Base-by-base conservation (phyloP, 2,888 invertebrate species). In the Ellobium chinense region DNA sequence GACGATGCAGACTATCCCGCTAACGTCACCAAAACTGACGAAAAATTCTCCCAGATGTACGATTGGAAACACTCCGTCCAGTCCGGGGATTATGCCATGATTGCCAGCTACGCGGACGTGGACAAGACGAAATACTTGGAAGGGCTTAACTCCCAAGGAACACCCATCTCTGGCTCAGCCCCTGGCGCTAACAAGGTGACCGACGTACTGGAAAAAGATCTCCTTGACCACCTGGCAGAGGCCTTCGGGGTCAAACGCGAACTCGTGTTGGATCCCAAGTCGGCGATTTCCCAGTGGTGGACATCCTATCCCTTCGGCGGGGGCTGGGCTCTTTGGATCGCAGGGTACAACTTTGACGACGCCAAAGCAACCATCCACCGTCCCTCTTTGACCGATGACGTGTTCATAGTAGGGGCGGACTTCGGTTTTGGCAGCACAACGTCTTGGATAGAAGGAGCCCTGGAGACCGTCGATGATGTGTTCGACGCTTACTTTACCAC, bases 321-420 rank as follows among this genome's bases (percentile, higher is more conserved):
- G 21, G 76, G 54, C 14, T 66, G 65, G 66, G 36, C 34, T 7
- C n/a, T n/a, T 3, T 65, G 54, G 34, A 39, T n/a, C 27, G 39
- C 66, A 7, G 76, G 76, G 9, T 76, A 54, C 66, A 29, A 37
- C 54, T 76, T 21, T 37, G 46, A 31, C 18, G 56, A 76, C 2
- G 34, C 54, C 31, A 54, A 3, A 21, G 12, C 18, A 1, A 65
- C 24, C 12, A 14, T 65, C 24, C 76, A 27, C 29, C 76, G 34
- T 24, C 76, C 76, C 4, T 76, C 76, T 2, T 24, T 54, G 34
- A 34, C 4, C 1, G 76, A 76, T 66, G 56, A 69, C 58, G 60
- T 77, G 21, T 77, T 58, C 29, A 34, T 68, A 46, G 69, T 77
- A n/a, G 77, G 68, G 9, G 31, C 60, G 36, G 77, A 77, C 39